These are phyloP conservation scores for Amorpha juglandis DNA, from an alignment of 2,888 invertebrate genomes.

Conservation along the genomic window DNA sequence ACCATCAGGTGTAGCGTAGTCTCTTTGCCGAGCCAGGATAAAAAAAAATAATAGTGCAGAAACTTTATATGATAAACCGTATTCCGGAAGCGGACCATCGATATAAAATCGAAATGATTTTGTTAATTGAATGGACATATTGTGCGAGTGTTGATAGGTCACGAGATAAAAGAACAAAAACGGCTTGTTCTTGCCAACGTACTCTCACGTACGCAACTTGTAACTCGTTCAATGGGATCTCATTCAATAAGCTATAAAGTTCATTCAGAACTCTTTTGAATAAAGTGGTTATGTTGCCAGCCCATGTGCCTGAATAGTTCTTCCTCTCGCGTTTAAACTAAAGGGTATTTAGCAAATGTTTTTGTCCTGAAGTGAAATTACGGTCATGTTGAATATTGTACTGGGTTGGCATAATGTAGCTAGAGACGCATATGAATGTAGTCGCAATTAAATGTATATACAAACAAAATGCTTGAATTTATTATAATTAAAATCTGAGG, in stretches of 20 bases:
- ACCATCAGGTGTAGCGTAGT: too few relatives aligned
- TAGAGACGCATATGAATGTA: too few relatives aligned
- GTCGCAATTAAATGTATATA: background rate
- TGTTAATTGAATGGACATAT: slow-evolving; percentile 53
- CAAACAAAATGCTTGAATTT: background rate
- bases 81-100: slow-evolving; percentile 44
- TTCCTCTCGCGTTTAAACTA: background rate
- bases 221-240: slow-evolving; percentile 45
- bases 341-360: background rate
- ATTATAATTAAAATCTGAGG: background rate
- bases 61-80: slow-evolving; percentile 36
- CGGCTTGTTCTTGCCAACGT: slow-evolving; percentile 37
- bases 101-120: slow-evolving; percentile 42
- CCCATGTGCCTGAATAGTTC: slow-evolving; percentile 1
- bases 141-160: slow-evolving; percentile 35
- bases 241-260: slow-evolving; percentile 40
- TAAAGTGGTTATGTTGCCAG: background rate
- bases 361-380: background rate
- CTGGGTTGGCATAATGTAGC: background rate
- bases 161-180: slow-evolving; percentile 48
- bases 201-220: slow-evolving; percentile 48
- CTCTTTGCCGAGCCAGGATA: too few relatives aligned
- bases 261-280: slow-evolving; percentile 8
- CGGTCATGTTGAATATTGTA: background rate
- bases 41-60: background rate